Evolutionary conservation across 92 coral and sea anemone genomes (phyloP), one percentile per base, ranked within the genome.

Genomic region (Palythoa caribaeorum): DNA sequence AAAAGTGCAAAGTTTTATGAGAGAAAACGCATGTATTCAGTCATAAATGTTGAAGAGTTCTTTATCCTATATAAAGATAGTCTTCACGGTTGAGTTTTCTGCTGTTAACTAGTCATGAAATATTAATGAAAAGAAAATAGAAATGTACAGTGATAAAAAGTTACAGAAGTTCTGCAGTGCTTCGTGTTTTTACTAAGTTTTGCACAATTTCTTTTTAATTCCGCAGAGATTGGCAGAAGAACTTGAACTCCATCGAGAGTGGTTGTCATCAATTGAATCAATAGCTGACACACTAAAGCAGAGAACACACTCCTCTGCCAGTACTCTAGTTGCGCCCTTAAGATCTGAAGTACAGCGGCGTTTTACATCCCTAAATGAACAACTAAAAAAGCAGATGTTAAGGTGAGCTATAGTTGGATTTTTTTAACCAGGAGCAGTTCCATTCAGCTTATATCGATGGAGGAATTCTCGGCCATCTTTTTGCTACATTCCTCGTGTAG

Each of bases 221-320:
- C 80, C 35, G 12, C 52, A 95, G 98, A 91, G 92, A 84, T 47
- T 95, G 79, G 92, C 84, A 39, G 90, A 93, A 77, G 98, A 95
- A 51, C 76, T 95, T 39, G 94, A 91, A 9, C 96, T 93, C 53
- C 98, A 95, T 71, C 96, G 93, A 50, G 96, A 95, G 55, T 84
- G 93, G 87, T 76, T 95, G 85, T 53, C 96, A 1, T 90, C 96
- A 12, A 89, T 94, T 52, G 93, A 90, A 79, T 84, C 92, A 70
- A 77, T 74, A 59, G 94, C 94, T 4, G 90, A 91, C 83, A 83
- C 94, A 44, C 92, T 95, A 36, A 87, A 84, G 83, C 62, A 72
- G 62, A 87, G 76, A 87, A 86, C 92, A 17, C 90, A 74, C 39
- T 91, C 94, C 7, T 87, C 92, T 39, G 94, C 93, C 35, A n/a